phyloP scores from a whole-genome alignment of 2,888 invertebrate genomes.

The Anodontia alba region DNA sequence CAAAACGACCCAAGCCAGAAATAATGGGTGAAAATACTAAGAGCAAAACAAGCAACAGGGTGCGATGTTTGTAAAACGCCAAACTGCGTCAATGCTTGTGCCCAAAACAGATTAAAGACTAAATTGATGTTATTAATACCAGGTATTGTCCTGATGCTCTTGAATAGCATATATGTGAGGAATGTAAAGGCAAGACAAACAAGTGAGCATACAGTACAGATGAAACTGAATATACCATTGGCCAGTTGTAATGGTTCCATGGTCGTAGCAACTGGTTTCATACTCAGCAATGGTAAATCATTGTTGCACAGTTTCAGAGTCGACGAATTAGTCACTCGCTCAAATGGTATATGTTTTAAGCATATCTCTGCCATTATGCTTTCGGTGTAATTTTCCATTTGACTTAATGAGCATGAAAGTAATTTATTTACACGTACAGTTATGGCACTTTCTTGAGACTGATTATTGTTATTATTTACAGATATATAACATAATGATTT shows the following conservation, averaged over 20 bases:
- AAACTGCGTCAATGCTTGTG: conserved; percentile 59
- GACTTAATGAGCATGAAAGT: neutral
- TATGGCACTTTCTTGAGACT: neutral
- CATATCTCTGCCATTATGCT: neutral
- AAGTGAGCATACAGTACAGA: conserved; percentile 52
- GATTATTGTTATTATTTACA: neutral
- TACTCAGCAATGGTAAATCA: neutral
- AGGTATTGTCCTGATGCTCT: conserved; percentile 56
- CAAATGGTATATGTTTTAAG: neutral
- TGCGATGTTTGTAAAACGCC: conserved; percentile 32
- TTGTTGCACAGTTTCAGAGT: neutral
- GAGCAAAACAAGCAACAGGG: conserved; percentile 26
- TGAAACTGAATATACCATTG: conserved; percentile 25
- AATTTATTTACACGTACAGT: neutral
- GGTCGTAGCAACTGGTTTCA: too few species aligned
- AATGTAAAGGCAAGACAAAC: conserved; percentile 57
- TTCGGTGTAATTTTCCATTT: neutral
- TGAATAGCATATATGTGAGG: conserved; percentile 60
- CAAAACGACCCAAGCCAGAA: conserved; percentile 65
- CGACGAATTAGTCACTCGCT: neutral
- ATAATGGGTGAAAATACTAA: conserved; percentile 62
- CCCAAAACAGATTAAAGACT: conserved; percentile 53
- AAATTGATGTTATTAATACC: conserved; percentile 68
- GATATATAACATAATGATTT: neutral
- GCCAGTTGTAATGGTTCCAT: neutral